Base-by-base conservation (phyloP, 2,888 invertebrate species). In the Pyrrhosoma nymphula region DNA sequence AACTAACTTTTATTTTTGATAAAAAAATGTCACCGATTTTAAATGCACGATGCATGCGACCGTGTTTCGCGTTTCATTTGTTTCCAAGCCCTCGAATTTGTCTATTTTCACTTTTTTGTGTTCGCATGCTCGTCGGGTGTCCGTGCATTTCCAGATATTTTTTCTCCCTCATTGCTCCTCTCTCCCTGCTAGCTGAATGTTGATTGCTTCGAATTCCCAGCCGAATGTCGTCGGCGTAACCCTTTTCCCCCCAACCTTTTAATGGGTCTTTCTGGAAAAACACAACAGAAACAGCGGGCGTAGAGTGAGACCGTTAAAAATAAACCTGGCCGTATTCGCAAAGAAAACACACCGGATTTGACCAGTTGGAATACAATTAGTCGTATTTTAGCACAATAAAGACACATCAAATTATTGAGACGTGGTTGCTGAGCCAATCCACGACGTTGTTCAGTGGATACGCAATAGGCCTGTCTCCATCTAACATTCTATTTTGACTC, bases 151-250 rank as follows among this genome's bases (percentile, higher is more conserved):
- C 18, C 93, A n/a, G 47, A n/a, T 93, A 69, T 93, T 69, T 93
- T 93, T 35, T 69, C 69, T 14, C 6, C 47, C 69, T 26, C 26
- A 14, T 16, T 82, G 0, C 23, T 69, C 60, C 60, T 47, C 82
- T 82, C 35, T 82, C 82, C 82, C 23, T 39, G 56, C 26, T 91
- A n/a, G 93, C 30, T 93, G 93, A 93, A 93, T 69, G 39, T 47
- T 93, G 75, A 93, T 63, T 93, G 93, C 93, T 93, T 93, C 75
- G 56, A 93, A 75, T 47, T 93, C 47, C 93, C 63, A 93, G 63
- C 93, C 93, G 26, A n/a, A 63, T 93, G 93, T 93, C 93, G 60
- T 20, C 16, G 35, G 16, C 35, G 69, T 69, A 69, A n/a, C 69
- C 26, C 82, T 82, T 35, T 82, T 82, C 16, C 16, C 35, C 35